These are phyloP conservation scores for Odontamblyopus lacepedii DNA, from an alignment of 2,797 vertebrate genomes.

Conservation along the genomic window DNA sequence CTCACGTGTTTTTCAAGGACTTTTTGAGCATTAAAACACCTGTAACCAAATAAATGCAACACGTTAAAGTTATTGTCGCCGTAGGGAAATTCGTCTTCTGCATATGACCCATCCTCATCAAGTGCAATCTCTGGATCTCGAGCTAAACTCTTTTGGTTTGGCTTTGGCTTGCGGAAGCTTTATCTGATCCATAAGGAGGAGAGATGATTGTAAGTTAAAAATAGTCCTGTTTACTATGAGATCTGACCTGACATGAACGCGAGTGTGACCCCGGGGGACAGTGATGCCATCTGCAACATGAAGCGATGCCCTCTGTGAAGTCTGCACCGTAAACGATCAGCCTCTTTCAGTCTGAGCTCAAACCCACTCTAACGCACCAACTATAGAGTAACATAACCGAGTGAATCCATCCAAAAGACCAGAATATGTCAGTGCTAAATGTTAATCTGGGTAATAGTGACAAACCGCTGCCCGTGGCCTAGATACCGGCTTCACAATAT, in stretches of 20 bases:
- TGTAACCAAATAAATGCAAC: no score
- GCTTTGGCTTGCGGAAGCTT: neutral
- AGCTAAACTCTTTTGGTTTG: no score
- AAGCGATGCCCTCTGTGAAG: slow-evolving; percentile 30
- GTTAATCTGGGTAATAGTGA: slow-evolving; percentile 4
- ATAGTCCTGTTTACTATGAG: slow-evolving; percentile 8
- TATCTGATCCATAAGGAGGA: neutral
- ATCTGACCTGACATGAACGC: slow-evolving; percentile 12
- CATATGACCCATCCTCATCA: no score
- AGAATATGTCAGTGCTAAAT: slow-evolving; percentile 10
- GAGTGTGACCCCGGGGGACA: neutral
- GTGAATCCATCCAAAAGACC: slow-evolving; percentile 16
- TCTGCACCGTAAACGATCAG: slow-evolving; percentile 3
- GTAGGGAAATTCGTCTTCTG: no score
- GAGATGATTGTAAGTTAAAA: neutral
- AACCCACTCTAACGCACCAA: neutral
- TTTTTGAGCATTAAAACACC: no score
- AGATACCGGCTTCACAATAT: neutral
- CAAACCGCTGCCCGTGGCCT: slow-evolving; percentile 24
- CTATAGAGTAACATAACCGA: slow-evolving; percentile 17
- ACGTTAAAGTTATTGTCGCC: no score
- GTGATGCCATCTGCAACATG: slow-evolving; percentile 40
- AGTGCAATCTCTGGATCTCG: no score
- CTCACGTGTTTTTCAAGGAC: no score
- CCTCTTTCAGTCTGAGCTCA: slow-evolving; percentile 6